These are phyloP conservation scores for Forbesichthys agassizii DNA, from an alignment of 2,113 vertebrate genomes.

Conservation along the genomic window DNA sequence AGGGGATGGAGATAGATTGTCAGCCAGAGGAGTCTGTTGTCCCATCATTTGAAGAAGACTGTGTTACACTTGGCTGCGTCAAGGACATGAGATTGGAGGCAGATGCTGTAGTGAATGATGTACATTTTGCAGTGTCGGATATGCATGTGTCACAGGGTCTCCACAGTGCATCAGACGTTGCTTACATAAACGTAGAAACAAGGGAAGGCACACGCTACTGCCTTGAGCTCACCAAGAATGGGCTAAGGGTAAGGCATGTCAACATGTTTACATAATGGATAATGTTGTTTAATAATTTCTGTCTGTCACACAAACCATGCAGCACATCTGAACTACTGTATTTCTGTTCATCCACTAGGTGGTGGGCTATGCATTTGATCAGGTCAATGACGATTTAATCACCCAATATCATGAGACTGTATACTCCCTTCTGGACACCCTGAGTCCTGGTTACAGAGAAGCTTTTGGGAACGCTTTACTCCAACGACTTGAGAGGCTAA, in stretches of 20 bases:
- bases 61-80: constrained; percentile 80
- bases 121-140: constrained; percentile 90
- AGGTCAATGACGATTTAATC: constrained; percentile 83
- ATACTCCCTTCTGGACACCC: constrained; percentile 92
- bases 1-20: constrained; percentile 89
- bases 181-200: constrained; percentile 94
- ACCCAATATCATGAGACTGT: constrained; percentile 93
- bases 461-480: constrained; percentile 95
- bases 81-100: constrained; percentile 97
- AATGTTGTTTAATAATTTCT: background rate
- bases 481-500: constrained; percentile 89
- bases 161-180: constrained; percentile 84
- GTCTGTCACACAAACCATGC: background rate
- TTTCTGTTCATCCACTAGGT: constrained; percentile 74
- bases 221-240: constrained; percentile 93
- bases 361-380: constrained; percentile 89
- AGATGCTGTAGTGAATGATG: constrained; percentile 92
- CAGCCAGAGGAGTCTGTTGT: constrained; percentile 76
- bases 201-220: constrained; percentile 89
- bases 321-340: background rate
- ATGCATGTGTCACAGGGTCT: constrained; percentile 93
- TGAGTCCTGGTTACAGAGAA: constrained; percentile 95
- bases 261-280: background rate
- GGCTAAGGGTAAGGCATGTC: constrained; percentile 84
- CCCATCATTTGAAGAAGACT: constrained; percentile 79